Conservation (phyloP, 2,113 vertebrate species). For the Equus przewalskii region DNA sequence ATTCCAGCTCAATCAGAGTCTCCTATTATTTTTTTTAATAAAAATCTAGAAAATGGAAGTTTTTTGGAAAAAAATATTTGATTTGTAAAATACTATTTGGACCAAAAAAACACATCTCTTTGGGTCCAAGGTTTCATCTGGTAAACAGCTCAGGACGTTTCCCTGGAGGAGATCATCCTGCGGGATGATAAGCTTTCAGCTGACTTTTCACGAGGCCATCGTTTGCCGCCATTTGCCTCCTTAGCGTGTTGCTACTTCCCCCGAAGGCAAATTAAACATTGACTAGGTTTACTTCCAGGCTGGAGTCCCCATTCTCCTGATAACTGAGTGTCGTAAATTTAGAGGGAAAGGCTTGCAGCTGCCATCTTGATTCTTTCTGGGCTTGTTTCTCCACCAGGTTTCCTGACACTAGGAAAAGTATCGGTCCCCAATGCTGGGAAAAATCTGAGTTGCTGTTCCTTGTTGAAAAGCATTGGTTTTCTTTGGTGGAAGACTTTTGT, state of each 20-base stretch:
- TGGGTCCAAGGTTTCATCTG: not conserved
- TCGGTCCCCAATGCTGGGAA: not conserved
- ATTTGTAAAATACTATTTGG: not conserved
- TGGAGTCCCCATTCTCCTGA: not conserved
- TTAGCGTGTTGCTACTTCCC: not conserved
- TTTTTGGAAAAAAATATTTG: not conserved
- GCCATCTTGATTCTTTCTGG: not conserved
- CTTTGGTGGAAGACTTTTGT: not conserved
- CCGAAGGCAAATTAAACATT: not conserved
- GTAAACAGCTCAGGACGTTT: not conserved
- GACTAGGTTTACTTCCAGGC: not conserved
- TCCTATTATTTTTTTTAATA: too few species aligned
- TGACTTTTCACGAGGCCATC: not conserved
- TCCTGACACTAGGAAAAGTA: not conserved
- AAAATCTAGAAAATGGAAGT: not conserved
- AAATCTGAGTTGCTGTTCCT: accelerated
- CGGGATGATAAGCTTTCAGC: not conserved
- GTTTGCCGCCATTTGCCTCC: not conserved
- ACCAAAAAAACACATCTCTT: not conserved
- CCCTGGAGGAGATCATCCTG: not conserved
- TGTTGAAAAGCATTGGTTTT: not conserved
- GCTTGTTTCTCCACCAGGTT: too few species aligned
- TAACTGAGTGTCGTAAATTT: not conserved
- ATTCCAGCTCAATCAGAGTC: accelerated
- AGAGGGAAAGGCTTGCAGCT: too few species aligned